phyloP scores from a whole-genome alignment of 2,113 vertebrate genomes.

The Macroglossus sobrinus region DNA sequence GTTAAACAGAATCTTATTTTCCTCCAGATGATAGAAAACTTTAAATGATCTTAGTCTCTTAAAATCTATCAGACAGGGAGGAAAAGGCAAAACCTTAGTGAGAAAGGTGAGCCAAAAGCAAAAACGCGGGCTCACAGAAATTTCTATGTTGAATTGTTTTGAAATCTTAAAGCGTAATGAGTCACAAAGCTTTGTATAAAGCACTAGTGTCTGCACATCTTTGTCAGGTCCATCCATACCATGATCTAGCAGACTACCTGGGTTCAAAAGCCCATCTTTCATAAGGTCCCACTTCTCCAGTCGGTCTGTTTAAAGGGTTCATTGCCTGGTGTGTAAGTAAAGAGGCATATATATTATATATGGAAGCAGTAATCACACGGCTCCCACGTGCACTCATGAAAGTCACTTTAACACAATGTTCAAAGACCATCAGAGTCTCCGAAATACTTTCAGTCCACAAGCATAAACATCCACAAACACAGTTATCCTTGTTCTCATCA shows the following conservation, averaged over 20 bases:
- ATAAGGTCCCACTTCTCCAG: neutral
- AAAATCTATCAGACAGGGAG: neutral
- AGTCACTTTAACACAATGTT: neutral
- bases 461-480: neutral
- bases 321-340: neutral
- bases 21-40: neutral
- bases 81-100: neutral
- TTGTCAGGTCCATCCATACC: neutral
- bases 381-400: neutral
- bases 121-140: constrained; percentile 25
- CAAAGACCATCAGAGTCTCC: neutral
- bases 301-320: neutral
- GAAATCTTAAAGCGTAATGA: neutral
- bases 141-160: neutral
- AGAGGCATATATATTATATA: neutral
- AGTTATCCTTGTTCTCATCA: neutral
- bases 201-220: neutral
- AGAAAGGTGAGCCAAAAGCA: neutral
- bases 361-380: neutral
- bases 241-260: neutral
- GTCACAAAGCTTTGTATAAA: neutral
- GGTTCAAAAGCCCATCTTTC: neutral
- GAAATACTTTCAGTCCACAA: neutral
- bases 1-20: neutral
- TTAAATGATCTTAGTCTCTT: neutral